Evolutionary conservation across 2,888 invertebrate species (phyloP).

Genomic region (Macaria notata): DNA sequence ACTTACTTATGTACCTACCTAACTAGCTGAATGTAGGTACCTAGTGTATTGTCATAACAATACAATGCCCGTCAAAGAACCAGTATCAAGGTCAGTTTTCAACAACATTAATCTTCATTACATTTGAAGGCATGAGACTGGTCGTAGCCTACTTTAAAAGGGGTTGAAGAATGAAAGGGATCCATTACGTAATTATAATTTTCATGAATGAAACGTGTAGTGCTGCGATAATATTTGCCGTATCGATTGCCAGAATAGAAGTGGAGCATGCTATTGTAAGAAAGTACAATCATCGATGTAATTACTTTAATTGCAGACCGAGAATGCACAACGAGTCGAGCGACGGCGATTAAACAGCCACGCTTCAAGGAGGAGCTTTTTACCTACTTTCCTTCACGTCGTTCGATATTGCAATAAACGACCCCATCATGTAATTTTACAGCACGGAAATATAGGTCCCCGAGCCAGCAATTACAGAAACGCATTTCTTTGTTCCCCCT

Average conservation of each 20-base stretch:
- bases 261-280: conserved; percentile 22
- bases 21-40: too few species aligned
- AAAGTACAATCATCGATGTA: conserved; percentile 14
- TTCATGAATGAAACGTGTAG: conserved; percentile 33
- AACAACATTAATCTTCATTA: too few species aligned
- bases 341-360: neutral
- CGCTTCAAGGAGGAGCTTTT: too few species aligned
- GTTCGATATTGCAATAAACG: neutral
- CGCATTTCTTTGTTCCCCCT: conserved; percentile 11
- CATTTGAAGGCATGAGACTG: too few species aligned
- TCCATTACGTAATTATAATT: conserved; percentile 26
- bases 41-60: too few species aligned
- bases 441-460: too few species aligned
- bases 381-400: too few species aligned
- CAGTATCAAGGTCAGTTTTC: too few species aligned
- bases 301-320: conserved; percentile 17
- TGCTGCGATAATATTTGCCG: conserved; percentile 27
- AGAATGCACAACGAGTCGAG: neutral
- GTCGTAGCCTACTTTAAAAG: conserved; percentile 1
- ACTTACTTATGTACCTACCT: too few species aligned
- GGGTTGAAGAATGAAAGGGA: conserved; percentile 11
- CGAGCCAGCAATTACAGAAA: conserved; percentile 2
- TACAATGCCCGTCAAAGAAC: too few species aligned
- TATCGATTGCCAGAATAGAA: conserved; percentile 22
- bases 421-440: neutral